Conservation (phyloP, 2,113 vertebrate genomes). For the Corythaeola cristata region DNA sequence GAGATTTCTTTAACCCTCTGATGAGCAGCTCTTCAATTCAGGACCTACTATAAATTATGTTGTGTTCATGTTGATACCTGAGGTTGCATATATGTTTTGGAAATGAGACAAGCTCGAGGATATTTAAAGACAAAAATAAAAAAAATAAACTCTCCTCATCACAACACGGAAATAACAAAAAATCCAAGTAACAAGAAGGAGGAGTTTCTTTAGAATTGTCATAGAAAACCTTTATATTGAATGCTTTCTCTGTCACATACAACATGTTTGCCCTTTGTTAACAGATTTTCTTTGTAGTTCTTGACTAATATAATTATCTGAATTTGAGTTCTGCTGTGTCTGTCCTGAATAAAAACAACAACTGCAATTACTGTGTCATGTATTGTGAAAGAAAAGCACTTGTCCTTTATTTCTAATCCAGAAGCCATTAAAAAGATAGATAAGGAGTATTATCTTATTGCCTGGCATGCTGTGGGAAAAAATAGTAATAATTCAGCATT, state of each 20-base stretch:
- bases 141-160: neutral
- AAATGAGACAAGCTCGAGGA: neutral
- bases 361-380: neutral
- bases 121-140: neutral
- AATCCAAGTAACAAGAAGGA: neutral
- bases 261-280: neutral
- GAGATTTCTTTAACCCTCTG: neutral
- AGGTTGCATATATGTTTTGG: neutral
- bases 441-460: neutral
- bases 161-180: neutral
- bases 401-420: neutral
- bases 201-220: neutral
- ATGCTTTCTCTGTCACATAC: neutral
- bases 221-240: neutral
- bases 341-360: neutral
- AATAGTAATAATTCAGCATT: neutral
- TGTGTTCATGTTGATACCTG: neutral
- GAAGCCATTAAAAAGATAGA: neutral
- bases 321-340: neutral
- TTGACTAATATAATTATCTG: neutral
- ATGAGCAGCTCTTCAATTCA: neutral
- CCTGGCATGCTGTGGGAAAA: neutral
- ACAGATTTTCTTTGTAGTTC: neutral
- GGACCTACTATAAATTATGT: neutral
- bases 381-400: neutral